Conservation (phyloP, 2,797 vertebrate genomes). For the Pelochelys cantorii region DNA sequence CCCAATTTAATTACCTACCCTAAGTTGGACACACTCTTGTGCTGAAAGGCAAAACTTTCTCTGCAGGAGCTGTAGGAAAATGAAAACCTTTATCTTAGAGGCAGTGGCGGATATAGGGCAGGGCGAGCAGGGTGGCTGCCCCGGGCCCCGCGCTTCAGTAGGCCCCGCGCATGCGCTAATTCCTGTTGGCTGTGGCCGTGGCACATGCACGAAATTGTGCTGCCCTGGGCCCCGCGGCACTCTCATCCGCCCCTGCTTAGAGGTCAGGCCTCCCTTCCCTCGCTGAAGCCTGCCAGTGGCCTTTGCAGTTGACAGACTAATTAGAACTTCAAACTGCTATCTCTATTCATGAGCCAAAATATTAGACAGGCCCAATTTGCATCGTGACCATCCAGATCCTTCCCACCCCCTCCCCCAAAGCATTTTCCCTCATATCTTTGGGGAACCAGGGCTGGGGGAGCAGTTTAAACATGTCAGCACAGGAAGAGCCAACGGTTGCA, state of each 20-base stretch:
- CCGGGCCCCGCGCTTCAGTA: no score
- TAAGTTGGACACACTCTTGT: neutral
- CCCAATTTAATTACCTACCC: neutral
- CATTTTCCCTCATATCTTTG: neutral
- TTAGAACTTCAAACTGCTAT: neutral
- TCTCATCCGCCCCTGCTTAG: no score
- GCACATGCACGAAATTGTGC: no score
- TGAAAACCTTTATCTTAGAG: neutral
- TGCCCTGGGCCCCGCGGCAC: no score
- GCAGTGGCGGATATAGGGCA: no score
- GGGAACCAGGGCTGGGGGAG: neutral
- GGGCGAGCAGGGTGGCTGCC: no score
- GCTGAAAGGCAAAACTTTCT: neutral
- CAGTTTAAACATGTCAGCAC: neutral
- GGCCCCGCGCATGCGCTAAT: no score
- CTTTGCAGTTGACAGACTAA: neutral
- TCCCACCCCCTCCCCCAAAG: no score
- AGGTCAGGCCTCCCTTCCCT: neutral
- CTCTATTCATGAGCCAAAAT: neutral
- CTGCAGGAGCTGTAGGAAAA: neutral
- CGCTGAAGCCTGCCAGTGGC: neutral
- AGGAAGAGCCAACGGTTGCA: neutral
- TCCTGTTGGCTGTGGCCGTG: no score
- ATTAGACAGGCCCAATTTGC: neutral
- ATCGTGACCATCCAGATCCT: neutral